Evolutionary conservation across 2,888 invertebrate genomes (phyloP), one percentile per base, ranked within the genome.

Genomic region (Thumatha senex): DNA sequence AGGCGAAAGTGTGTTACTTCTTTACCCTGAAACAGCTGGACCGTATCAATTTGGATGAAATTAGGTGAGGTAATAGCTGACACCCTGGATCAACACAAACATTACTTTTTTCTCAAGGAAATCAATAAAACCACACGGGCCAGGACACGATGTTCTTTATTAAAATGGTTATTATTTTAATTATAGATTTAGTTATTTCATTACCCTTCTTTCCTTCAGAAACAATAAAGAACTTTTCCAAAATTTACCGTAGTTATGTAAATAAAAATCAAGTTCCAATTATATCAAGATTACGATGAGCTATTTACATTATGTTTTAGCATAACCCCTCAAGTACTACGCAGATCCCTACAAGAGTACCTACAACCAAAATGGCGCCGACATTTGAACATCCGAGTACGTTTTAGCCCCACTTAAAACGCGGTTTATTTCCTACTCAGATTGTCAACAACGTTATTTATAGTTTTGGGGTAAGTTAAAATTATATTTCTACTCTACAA

Each of bases 351-450:
- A 67, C 62, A 63, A 63, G 67, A 69, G 69, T 66, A 63, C 63
- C 62, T 66, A 70, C 65, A 74, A 61, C 64, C 72, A 77, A 78
- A 78, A 78, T 76, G 75, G 75, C 76, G 76, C 52, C 72, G 67
- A 67, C 71, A 67, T 71, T 69, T 61, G 63, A 71, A 73, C 78
- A 78, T 77, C 78, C 76, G 74, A 73, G 70, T 74, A 72, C 74
- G 76, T 75, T 80, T 79, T 76, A 77, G 70, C 75, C 79, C 78
- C 78, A 78, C 77, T 82, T 82, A 80, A 60, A 74, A 58, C 56
- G 74, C 60, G 76, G 78, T 78, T 77, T 84, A 80, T 82, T 80
- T 80, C 80, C 79, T 76, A 80, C 70, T 72, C 77, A 78, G 74
- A 79, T 78, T 77, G 76, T 75, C 57, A 54, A 63, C 53, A 57